These are phyloP conservation scores for Charina bottae DNA, from an alignment of 2,113 vertebrate species.

Conservation along the genomic window DNA sequence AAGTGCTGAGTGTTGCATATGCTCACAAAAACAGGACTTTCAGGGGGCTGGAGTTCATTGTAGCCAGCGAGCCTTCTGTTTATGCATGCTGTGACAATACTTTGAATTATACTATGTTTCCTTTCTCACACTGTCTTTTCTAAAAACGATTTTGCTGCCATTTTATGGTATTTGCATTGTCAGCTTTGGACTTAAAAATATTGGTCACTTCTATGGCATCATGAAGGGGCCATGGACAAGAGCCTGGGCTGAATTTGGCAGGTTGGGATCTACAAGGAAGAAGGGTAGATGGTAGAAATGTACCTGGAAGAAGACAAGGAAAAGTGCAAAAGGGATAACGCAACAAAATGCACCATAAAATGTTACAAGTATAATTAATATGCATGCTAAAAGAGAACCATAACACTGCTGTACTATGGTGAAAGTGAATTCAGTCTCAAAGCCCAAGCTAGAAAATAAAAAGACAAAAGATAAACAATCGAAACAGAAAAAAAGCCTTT, in stretches of 20 bases:
- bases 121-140: neutral
- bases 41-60: neutral
- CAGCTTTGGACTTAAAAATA: neutral
- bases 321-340: neutral
- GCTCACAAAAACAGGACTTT: conserved; percentile 16
- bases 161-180: neutral
- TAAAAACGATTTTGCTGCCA: neutral
- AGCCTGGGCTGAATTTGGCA: neutral
- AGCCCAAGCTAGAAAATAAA: neutral
- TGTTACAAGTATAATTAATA: neutral
- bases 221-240: neutral
- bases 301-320: neutral
- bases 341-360: neutral
- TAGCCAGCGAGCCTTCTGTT: neutral
- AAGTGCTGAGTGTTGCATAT: conserved; percentile 6
- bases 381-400: neutral
- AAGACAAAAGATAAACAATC: neutral
- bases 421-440: neutral
- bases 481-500: neutral
- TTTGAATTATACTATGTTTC: neutral
- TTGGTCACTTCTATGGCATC: neutral
- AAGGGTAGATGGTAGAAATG: neutral
- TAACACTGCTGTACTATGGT: neutral
- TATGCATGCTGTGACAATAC: neutral
- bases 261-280: neutral